phyloP scores from a whole-genome alignment of 2,113 vertebrate genomes.

The Onychostruthus taczanowskii region DNA sequence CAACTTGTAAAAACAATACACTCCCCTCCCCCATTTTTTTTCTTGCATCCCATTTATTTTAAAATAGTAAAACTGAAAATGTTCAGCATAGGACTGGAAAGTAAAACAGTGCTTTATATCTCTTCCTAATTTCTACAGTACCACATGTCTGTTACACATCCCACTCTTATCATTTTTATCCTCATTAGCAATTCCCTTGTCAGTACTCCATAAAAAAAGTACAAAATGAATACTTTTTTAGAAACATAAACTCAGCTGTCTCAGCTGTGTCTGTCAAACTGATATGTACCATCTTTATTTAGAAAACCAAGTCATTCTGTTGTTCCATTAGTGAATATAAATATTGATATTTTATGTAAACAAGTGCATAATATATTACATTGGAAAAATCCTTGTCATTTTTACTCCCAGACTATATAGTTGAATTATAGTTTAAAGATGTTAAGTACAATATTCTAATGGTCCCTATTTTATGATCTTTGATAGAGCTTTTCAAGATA shows the following conservation, averaged over 20 bases:
- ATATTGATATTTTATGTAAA: constrained; percentile 46
- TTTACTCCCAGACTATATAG: not conserved
- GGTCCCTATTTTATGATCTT: not conserved
- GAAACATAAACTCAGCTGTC: constrained; percentile 22
- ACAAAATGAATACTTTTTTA: not conserved
- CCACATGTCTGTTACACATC: not conserved
- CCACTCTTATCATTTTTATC: constrained; percentile 7
- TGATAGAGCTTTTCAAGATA: not conserved
- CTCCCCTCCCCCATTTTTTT: no score
- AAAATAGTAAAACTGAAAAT: not conserved
- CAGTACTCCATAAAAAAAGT: constrained; percentile 5
- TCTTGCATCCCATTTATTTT: not conserved
- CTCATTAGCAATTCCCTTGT: constrained; percentile 44
- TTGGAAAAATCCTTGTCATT: not conserved
- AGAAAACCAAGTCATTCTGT: constrained; percentile 23
- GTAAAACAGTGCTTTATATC: not conserved
- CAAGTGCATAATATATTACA: not conserved
- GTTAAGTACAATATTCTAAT: not conserved
- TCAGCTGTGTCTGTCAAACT: constrained; percentile 45
- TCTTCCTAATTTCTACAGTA: not conserved
- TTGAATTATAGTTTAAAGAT: not conserved
- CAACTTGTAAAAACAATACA: not conserved
- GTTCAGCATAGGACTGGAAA: not conserved
- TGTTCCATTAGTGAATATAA: constrained; percentile 1
- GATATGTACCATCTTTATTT: constrained; percentile 33